Percentiles rank a stretch among this genome's conserved stretches.
phyloP scores from a whole-genome alignment of 2,797 vertebrate genomes.

The Spondyliosoma cantharus region DNA sequence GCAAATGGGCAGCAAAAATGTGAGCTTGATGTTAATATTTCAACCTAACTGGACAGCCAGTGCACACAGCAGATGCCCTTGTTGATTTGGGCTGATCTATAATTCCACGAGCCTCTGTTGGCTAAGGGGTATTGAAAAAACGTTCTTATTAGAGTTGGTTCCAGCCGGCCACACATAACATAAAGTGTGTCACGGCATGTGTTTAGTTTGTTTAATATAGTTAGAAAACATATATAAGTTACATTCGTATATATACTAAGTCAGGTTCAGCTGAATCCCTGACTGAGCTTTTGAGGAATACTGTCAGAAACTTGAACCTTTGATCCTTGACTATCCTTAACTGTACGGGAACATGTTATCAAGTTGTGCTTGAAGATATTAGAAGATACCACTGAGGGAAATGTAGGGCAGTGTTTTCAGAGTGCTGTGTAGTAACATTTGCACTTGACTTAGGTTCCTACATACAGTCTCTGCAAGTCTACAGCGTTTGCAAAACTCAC shows the following conservation, averaged over 20 bases:
- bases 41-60: neutral
- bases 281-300: constrained; percentile 11
- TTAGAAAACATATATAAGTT: neutral
- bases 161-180: neutral
- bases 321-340: constrained; percentile 41
- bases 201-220: neutral
- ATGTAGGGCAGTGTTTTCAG: constrained; percentile 28
- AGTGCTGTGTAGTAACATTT: constrained; percentile 10
- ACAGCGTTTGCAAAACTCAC: no score
- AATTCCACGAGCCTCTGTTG: neutral
- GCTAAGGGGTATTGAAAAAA: neutral
- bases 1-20: neutral
- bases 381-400: constrained; percentile 35
- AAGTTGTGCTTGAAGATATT: constrained; percentile 42
- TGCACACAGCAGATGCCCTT: neutral
- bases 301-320: constrained; percentile 51
- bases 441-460: neutral
- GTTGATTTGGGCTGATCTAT: neutral
- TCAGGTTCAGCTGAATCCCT: neutral
- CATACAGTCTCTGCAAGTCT: neutral
- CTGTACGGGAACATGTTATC: constrained; percentile 62
- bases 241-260: neutral
- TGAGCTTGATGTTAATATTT: neutral
- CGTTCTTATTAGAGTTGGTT: neutral
- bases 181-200: neutral